Evolutionary conservation across 30 jellyfish, hydroid and myxozoan species (phyloP), one percentile per base, ranked within the genome.

Genomic region (Nemopilema nomurai): DNA sequence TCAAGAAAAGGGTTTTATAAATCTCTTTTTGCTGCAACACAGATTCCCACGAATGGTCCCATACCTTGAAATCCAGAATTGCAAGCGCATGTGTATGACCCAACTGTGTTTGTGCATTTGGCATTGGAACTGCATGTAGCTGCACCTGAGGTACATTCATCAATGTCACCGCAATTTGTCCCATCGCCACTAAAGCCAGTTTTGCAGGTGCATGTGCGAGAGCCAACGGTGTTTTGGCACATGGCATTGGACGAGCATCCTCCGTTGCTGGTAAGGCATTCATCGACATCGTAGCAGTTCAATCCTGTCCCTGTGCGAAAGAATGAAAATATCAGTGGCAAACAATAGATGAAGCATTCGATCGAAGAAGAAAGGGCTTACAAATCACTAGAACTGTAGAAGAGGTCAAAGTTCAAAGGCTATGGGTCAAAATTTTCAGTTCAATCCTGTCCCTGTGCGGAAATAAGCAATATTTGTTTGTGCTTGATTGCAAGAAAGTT

Each of bases 111-210:
- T 20, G 88, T 85, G 57, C 93, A 85, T 17, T 4, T 33, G 8
- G 93, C 88, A 18, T 74, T 64, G 18, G 49, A 19, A 71, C 76
- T 82, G 30, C 93, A 85, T 26, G 83, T 70, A 18, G 78, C 84
- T 27, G 66, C 76, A 51, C 62, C 64, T 18, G 78, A 26, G 16
- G 33, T 4, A 74, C 97, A 91, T 49, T 91, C 97, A 72, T 91
- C 41, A 19, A 84, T 53, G 77, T 91, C 96, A 33, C 24, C 25
- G 74, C 96, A 89, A 1, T 13, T 32, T 13, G 21, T 79, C 3
- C 96, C 96, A 89, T 81, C 67, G 27, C 92, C 92, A 17, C 82
- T 73, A 52, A 28, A 89, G 22, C 96, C 96, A 17, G 80, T 18
- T 62, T 77, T 53, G 69, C 96, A 88, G 33, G 51, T 27, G 64